Base-by-base conservation (phyloP, 2,113 vertebrate species). In the Rhipidura dahli region DNA sequence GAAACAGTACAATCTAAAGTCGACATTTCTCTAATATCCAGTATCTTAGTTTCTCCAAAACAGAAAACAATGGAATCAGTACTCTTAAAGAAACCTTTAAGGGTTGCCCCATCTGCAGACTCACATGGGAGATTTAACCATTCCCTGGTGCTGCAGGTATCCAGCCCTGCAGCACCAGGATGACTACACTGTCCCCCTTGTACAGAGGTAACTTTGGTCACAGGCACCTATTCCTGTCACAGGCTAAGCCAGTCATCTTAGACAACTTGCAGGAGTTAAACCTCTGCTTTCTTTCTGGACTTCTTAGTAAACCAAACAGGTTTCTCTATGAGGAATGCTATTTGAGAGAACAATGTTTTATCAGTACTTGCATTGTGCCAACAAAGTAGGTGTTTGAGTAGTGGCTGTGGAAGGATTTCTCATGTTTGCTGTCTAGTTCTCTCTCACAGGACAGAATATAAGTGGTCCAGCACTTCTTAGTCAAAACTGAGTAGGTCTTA, bases 321-420 rank as follows among this genome's bases (percentile, higher is more conserved):
- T 75, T 91, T 87, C 77, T 61, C 65, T 68, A 87, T 71, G 63
- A 89, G 60, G 68, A 95, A 91, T n/a, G 44, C 31, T 69, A 35
- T 61, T 82, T 85, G 44, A 87, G 63, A 93, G 57, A 95, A 87
- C 42, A 89, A 39, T 68, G 49, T 71, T 91, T 92, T 94, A 93
- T 91, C 81, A 81, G 84, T 40, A 87, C 66, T 91, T 89, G 89
- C 57, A 82, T 10, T 91, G 72, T 79, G 81, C 83, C 84, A 96
- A 79, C 61, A 90, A 82, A 35, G 56, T 66, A 93, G 53, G 69
- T 91, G 85, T 82, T 93, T 96, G 65, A 89, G 72, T 30, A 89
- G 92, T 13, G 30, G 68, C 61, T 72, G 53, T 70, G 65, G 73
- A 93, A 66, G 73, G 69, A 72, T 76, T 84, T 84, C 28, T 84